phyloP scores from a whole-genome alignment of 2,888 invertebrate genomes.

The Venusia cambrica region DNA sequence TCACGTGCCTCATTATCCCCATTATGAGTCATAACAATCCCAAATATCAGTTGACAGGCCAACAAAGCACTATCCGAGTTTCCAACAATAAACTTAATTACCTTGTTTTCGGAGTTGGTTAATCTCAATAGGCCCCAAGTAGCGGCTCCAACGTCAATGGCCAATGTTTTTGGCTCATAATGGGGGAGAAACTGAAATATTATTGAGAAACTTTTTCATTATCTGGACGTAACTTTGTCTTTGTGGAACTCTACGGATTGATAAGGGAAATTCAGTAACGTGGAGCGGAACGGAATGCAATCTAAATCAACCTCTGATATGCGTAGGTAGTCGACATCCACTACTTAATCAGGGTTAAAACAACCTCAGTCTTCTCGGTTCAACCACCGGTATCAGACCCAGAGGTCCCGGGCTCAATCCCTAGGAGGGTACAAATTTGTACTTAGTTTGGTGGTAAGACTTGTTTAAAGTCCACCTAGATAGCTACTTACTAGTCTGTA shows the following conservation, averaged over 20 bases:
- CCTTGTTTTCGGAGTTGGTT: constrained; percentile 56
- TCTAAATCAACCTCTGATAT: no score
- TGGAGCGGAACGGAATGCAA: no score
- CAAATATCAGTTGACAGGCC: constrained; percentile 12
- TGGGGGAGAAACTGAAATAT: constrained; percentile 39
- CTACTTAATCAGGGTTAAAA: no score
- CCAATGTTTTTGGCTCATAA: constrained; percentile 47
- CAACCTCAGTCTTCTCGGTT: no score
- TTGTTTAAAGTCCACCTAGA: no score
- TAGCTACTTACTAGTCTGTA: no score
- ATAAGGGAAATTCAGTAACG: no score
- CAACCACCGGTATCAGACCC: no score
- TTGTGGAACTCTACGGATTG: not conserved
- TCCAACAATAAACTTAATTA: constrained; percentile 52
- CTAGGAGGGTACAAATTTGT: no score
- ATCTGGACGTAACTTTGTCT: constrained; percentile 21
- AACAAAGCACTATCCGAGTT: constrained; percentile 25
- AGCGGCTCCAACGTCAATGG: constrained; percentile 30
- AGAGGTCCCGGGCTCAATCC: no score
- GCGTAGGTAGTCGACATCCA: no score
- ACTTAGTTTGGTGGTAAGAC: no score
- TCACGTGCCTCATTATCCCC: not conserved
- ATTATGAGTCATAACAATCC: constrained; percentile 11
- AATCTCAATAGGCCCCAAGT: constrained; percentile 52
- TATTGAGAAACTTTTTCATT: constrained; percentile 51